Conservation (phyloP, 2,888 invertebrate species). For the Macaria liturata region DNA sequence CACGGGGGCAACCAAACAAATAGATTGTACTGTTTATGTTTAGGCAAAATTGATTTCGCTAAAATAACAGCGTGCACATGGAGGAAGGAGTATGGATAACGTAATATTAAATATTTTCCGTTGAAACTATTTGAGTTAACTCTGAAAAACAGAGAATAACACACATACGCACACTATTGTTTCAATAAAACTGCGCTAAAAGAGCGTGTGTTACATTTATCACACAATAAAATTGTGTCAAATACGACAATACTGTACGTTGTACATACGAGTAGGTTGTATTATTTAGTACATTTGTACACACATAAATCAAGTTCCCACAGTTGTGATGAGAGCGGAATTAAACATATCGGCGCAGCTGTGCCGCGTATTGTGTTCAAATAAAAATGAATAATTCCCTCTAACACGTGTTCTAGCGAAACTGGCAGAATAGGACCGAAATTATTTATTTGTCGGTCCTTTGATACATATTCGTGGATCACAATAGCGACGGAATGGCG, state of each 20-base stretch:
- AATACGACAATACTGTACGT: too few species aligned
- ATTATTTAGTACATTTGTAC: background rate
- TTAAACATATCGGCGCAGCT: constrained; percentile 26
- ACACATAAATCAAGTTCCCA: constrained; percentile 22
- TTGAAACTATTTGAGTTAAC: too few species aligned
- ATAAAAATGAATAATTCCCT: constrained; percentile 29
- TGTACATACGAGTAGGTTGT: too few species aligned
- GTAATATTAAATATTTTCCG: too few species aligned
- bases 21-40: constrained; percentile 18
- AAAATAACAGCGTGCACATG: background rate
- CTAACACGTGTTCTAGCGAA: constrained; percentile 9
- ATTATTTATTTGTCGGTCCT: constrained; percentile 29
- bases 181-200: too few species aligned
- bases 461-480: constrained; percentile 27
- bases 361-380: constrained; percentile 21
- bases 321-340: constrained; percentile 27
- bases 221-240: too few species aligned
- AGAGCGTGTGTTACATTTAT: too few species aligned
- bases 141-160: too few species aligned
- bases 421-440: constrained; percentile 11
- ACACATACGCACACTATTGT: too few species aligned
- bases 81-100: background rate
- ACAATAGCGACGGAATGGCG: constrained; percentile 13
- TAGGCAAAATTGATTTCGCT: background rate
- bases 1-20: constrained; percentile 9